phyloP scores from a whole-genome alignment of 2,888 invertebrate genomes.

The Sepiola atlantica region DNA sequence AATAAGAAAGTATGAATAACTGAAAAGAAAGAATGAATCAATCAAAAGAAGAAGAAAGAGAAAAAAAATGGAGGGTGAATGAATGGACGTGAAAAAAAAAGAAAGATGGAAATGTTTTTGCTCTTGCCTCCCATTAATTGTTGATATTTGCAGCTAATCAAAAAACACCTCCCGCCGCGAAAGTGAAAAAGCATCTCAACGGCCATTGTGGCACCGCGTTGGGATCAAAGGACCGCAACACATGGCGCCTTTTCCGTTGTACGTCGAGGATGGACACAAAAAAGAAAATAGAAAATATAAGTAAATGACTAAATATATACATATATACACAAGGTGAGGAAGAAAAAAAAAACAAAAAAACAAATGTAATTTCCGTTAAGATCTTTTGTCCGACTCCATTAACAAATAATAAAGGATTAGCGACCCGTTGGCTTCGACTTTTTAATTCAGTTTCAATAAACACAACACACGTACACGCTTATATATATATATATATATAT shows the following conservation, averaged over 20 bases:
- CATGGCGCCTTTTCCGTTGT: not conserved
- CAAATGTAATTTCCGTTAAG: not conserved
- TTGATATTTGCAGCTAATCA: too few relatives aligned
- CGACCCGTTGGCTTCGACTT: not conserved
- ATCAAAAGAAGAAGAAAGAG: too few relatives aligned
- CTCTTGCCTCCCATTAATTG: too few relatives aligned
- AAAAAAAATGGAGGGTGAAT: too few relatives aligned
- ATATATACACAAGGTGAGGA: not conserved
- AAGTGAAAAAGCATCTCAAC: not conserved
- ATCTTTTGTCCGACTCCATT: not conserved
- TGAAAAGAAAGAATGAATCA: too few relatives aligned
- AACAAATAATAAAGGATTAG: not conserved
- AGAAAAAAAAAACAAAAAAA: not conserved
- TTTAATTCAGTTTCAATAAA: not conserved
- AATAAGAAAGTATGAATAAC: too few relatives aligned
- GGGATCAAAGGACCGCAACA: not conserved
- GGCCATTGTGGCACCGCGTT: not conserved
- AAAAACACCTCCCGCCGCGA: too few relatives aligned
- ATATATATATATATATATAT: too few relatives aligned
- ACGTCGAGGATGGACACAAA: not conserved
- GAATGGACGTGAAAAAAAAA: too few relatives aligned
- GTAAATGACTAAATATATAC: too few relatives aligned
- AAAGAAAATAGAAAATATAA: not conserved
- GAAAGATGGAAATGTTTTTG: too few relatives aligned
- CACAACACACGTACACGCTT: too few relatives aligned